Conservation (phyloP, 2,113 vertebrate genomes). For the Crypturellus undulatus region DNA sequence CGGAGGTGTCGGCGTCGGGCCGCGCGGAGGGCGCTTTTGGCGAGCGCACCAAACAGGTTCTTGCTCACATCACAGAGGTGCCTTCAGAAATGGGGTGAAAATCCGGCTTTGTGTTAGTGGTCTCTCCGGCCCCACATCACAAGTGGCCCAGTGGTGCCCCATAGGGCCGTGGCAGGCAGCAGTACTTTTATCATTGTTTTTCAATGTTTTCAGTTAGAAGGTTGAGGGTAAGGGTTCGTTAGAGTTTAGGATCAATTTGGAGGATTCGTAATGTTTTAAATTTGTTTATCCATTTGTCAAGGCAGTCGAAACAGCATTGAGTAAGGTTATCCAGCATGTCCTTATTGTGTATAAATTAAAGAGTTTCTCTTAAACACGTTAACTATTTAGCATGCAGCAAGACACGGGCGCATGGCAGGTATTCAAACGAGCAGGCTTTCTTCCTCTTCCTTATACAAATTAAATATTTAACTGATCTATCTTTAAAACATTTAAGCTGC, state of each 20-base stretch:
- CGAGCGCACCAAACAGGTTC: neutral
- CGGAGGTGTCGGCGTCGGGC: too few species aligned
- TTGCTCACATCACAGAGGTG: neutral
- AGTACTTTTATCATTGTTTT: neutral
- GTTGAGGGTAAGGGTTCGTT: neutral
- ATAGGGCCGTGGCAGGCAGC: neutral
- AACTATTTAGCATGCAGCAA: conserved; percentile 36
- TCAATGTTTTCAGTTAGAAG: neutral
- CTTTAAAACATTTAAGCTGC: neutral
- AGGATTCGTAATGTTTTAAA: neutral
- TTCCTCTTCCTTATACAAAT: neutral
- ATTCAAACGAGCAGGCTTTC: neutral
- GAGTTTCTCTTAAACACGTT: neutral
- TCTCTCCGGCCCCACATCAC: neutral
- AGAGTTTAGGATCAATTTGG: neutral
- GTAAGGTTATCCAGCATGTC: neutral
- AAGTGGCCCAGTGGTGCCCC: neutral
- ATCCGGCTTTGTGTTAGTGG: neutral
- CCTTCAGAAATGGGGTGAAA: neutral
- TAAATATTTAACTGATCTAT: neutral
- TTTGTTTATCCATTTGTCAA: neutral
- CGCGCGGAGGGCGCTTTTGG: neutral
- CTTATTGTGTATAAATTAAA: neutral
- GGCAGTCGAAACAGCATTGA: neutral
- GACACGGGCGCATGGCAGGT: conserved; percentile 11